Evolutionary conservation across 2,888 invertebrate genomes (phyloP).

Genomic region (Drosophila falleni): DNA sequence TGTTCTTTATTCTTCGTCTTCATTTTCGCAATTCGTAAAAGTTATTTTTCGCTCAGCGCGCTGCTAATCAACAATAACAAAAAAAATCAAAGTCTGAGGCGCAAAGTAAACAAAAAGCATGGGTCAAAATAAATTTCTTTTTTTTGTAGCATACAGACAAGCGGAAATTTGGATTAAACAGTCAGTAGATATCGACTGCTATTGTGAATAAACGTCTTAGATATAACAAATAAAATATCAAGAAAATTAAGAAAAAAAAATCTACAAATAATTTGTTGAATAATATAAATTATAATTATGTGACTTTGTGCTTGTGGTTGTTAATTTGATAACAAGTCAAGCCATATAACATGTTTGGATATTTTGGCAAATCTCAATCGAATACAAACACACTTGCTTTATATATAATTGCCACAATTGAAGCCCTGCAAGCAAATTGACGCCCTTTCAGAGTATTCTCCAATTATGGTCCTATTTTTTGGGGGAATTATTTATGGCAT

Average conservation of each 20-base stretch:
- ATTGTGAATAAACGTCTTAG: too few relatives aligned
- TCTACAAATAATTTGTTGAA: neutral
- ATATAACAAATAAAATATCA: neutral
- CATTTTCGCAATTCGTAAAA: neutral
- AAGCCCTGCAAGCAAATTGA: slow-evolving; percentile 23
- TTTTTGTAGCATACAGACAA: neutral
- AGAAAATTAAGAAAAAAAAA: neutral
- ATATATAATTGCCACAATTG: slow-evolving; percentile 28
- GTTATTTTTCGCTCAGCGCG: slow-evolving; percentile 26
- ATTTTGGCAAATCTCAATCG: slow-evolving; percentile 9
- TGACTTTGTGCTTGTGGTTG: neutral
- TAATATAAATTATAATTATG: neutral
- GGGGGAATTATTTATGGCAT: slow-evolving; percentile 34
- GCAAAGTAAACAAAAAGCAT: neutral
- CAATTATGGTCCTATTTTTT: slow-evolving; percentile 13
- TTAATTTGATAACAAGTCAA: slow-evolving; percentile 12
- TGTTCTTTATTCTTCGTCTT: slow-evolving; percentile 2
- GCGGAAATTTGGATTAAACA: neutral
- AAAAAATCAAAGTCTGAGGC: slow-evolving; percentile 42
- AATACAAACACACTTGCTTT: slow-evolving; percentile 12
- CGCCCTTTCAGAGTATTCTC: neutral
- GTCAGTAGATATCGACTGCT: neutral
- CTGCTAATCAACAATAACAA: slow-evolving; percentile 53
- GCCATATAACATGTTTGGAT: slow-evolving; percentile 1
- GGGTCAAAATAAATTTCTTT: neutral